Base-by-base conservation (phyloP, 2,888 invertebrate species). In the Zonitis immaculata region DNA sequence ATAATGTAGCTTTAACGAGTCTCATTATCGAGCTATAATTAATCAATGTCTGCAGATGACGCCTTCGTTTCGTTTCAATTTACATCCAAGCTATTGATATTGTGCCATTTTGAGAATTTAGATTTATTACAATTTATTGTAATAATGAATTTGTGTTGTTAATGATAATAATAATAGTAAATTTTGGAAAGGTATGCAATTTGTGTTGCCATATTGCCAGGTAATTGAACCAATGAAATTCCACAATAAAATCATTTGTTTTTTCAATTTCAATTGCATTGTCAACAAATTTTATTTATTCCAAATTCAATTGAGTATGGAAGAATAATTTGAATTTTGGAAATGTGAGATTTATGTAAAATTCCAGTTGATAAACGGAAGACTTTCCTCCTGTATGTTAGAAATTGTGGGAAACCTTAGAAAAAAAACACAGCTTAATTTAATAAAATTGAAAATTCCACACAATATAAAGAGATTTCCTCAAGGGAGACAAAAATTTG, bases 31-130 rank as follows among this genome's bases (percentile, higher is more conserved):
- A 52, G 56, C 58, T 60, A 61, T 69, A 66, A 69, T 67, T 69
- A 67, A 67, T 66, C 66, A 70, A 68, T 54, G 68, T 66, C 66
- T 68, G 66, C 67, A 68, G 66, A 70, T 70, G 68, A 67, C 66
- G 68, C 64, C 61, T 56, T 54, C 56, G 52, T 62, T 62, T 56
- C 56, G 57, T 54, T 53, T 54, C 57, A 51, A 43, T 48, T 53
- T 54, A 53, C 53, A 51, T 1, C 4, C 7, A 25, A 30, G 32
- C 35, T 55, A 53, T 53, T 28, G 53, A 53, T 51, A 53, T 56
- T 52, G 45, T 53, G 53, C 53, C 56, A 51, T 53, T 53, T 44
- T 25, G 18, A 42, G 14, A 54, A 49, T 51, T 57, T 47, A 51
- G 54, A 57, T 57, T 54, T 57, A 57, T 57, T 45, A 48, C 50